Evolutionary conservation across 2,888 invertebrate genomes (phyloP), one percentile per base, ranked within the genome.

Genomic region (Epistrophe eligans): DNA sequence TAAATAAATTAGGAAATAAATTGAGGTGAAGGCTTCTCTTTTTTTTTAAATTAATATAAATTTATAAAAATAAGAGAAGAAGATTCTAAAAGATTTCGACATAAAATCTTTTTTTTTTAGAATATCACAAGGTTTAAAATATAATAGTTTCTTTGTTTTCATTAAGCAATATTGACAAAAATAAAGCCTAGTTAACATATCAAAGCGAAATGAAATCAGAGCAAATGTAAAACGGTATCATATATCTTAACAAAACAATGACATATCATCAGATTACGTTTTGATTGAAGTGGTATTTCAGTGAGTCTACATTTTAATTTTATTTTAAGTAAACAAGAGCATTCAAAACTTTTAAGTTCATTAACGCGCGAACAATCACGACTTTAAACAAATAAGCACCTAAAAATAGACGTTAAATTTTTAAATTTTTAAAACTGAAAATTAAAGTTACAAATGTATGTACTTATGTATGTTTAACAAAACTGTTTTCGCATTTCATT

Each of bases 101-200:
- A n/a, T 10, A n/a, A 66, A 52, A 62, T 79, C 70, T 55, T 79
- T 66, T 15, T 35, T 79, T 66, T n/a, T 38, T 19, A 55, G 74
- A 67, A 81, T 81, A 85, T 85, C 84, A 85, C 84, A 85, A 81
- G 72, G 84, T 80, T 52, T 24, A 48, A 40, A 50, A 0, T 60
- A 43, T 64, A 40, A 43, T 17, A 19, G 13, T 40, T 15, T n/a
- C 3, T 45, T 66, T 57, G 66, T 66, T 58, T 57, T 79, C 15
- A 24, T 52, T 72, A 32, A 45, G 28, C 24, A 11, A 3, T 28
- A 32, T 28, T n/a, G 60, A 64, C 43, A 17, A n/a, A 17, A n/a
- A 64, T n/a, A 45, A 32, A 55, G 15, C 4, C 9, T 55, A 55
- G 55, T 55, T 55, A 9, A 28, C 15, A 55, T 1, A 55, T 55